Percentiles rank a stretch among this genome's conserved stretches.
phyloP scores from a whole-genome alignment of 2,113 vertebrate genomes.

The Gasterosteus aculeatus region DNA sequence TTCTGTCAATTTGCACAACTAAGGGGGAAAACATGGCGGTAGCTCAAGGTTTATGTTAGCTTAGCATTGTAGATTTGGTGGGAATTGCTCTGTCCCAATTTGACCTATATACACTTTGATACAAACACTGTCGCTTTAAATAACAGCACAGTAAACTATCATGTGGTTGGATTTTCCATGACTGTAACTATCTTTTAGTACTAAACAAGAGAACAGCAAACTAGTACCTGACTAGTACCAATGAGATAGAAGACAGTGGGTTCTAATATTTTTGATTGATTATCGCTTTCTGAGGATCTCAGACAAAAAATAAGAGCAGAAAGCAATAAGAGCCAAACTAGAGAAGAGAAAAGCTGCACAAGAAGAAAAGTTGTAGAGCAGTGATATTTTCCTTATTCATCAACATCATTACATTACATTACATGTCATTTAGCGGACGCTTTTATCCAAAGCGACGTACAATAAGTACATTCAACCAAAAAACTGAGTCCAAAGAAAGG shows the following conservation, averaged over 20 bases:
- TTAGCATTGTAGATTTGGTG: neutral
- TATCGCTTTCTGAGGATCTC: neutral
- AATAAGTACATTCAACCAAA: too few species aligned
- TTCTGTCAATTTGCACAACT: too few species aligned
- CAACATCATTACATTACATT: too few species aligned
- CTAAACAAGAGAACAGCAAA: neutral
- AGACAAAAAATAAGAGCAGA: neutral
- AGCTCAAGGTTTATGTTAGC: neutral
- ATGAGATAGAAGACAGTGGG: neutral
- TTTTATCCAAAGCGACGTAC: too few species aligned
- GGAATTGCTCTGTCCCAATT: neutral
- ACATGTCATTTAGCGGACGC: too few species aligned
- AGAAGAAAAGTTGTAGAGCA: neutral
- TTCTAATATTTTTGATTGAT: neutral
- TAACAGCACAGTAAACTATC: too few species aligned
- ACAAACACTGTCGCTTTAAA: neutral
- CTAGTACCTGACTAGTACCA: neutral
- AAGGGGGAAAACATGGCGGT: neutral
- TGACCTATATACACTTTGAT: neutral
- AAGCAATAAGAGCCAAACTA: neutral
- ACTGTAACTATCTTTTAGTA: neutral
- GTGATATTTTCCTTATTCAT: conserved; percentile 1
- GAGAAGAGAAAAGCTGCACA: neutral
- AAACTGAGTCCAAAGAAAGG: too few species aligned
- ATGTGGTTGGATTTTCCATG: neutral